Percentiles rank a stretch among this genome's conserved stretches.
Evolutionary conservation across 2,797 vertebrate species (phyloP).

Genomic region (Phrynocephalus vlangalii): DNA sequence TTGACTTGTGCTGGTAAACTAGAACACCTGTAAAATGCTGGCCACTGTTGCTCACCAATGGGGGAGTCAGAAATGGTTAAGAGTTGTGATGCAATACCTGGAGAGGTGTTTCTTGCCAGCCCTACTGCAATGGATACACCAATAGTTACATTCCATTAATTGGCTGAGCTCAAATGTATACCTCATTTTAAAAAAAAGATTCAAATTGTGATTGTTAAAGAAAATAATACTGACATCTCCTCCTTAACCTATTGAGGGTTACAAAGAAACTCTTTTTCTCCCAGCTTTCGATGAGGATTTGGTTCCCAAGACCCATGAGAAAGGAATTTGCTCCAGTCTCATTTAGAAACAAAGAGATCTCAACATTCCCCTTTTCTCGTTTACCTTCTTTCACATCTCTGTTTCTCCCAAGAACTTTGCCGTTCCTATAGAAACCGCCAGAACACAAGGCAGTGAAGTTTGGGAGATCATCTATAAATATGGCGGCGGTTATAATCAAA

Average conservation of each 20-base stretch:
- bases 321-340: not conserved
- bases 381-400: not conserved
- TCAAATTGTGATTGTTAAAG: not conserved
- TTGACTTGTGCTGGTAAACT: too few relatives aligned
- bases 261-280: not conserved
- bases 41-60: too few relatives aligned
- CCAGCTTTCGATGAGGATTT: not conserved
- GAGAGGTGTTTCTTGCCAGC: too few relatives aligned
- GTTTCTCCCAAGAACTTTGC: slow-evolving; percentile 10
- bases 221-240: not conserved
- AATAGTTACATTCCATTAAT: too few relatives aligned
- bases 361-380: not conserved
- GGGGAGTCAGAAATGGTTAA: too few relatives aligned
- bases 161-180: too few relatives aligned
- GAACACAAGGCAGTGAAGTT: slow-evolving; percentile 7
- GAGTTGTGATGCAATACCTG: too few relatives aligned
- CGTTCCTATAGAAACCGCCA: not conserved
- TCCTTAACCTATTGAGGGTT: not conserved
- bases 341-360: slow-evolving; percentile 12
- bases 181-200: too few relatives aligned
- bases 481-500: not conserved
- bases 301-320: not conserved
- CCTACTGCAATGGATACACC: too few relatives aligned
- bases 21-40: too few relatives aligned
- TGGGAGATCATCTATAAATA: not conserved